Evolutionary conservation across 2,113 vertebrate genomes (phyloP).

Genomic region (Clarias macrocephalus): DNA sequence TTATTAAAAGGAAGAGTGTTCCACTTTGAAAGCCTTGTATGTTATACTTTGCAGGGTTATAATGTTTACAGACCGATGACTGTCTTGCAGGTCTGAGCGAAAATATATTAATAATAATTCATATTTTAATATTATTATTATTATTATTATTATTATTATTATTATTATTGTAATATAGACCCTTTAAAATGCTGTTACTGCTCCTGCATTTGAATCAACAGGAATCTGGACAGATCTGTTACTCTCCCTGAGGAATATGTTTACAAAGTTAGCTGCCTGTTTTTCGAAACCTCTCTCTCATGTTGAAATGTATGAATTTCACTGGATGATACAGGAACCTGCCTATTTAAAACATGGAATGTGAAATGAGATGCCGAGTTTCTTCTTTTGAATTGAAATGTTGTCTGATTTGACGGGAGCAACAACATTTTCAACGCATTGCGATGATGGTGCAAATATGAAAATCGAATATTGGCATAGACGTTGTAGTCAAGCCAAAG

Average conservation of each 20-base stretch:
- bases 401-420: neutral
- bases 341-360: neutral
- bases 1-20: neutral
- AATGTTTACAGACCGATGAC: constrained; percentile 6
- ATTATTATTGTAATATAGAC: neutral
- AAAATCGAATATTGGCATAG: neutral
- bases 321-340: neutral
- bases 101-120: neutral
- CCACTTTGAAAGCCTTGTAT: neutral
- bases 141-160: no score
- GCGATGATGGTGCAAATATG: neutral
- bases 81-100: neutral
- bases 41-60: neutral
- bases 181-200: neutral
- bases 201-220: neutral
- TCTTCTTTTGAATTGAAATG: neutral
- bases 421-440: neutral
- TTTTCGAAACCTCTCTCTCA: neutral
- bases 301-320: neutral
- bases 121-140: no score
- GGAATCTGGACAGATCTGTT: neutral
- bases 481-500: constrained; percentile 26
- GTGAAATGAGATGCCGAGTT: neutral
- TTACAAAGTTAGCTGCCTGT: neutral
- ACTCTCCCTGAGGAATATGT: neutral